Base-by-base conservation (phyloP, 2,113 vertebrate genomes). In the Heloderma charlesbogerti region DNA sequence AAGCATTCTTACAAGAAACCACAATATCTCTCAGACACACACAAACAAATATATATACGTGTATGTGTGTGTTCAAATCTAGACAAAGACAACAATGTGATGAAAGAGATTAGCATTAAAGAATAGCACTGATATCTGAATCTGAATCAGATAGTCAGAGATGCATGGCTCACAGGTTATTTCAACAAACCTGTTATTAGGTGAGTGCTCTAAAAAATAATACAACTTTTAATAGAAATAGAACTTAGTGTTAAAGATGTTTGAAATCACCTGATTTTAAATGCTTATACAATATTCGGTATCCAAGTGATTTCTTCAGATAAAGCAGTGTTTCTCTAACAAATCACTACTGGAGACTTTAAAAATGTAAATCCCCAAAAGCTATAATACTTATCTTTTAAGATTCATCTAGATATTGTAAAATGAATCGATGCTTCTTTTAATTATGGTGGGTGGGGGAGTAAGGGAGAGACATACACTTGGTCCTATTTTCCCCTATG, bases 311-410 rank as follows among this genome's bases (percentile, higher is more conserved):
- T 45, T 29, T 12, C 43, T 4, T 12, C 79, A 89, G 84, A 78
- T 83, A 77, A 94, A 85, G 45, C 87, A 89, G 0, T 85, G 89
- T 57, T 91, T 86, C 91, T 63, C 67, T 45, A 88, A 45, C 72
- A 92, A 95, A 88, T 84, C 66, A 95, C 93, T 93, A n/a, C 83
- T 91, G 93, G 93, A 94, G 95, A 94, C 92, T 87, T 43, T 34
- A 25, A 63, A 78, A 45, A 87, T 43, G 57, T 0, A 79, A 84
- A 45, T 84, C 15, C 74, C 16, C 34, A 60, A 48, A 3, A 9
- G 18, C 78, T 91, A 92, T 45, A 84, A n/a, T 79, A 90, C 0
- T 4, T 88, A 57, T 92, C 81, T 92, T 88, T 91, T 71, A 86
- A 94, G 94, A 31, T 31, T 29, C 10, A 37, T 29, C 89, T 81